Base-by-base conservation (phyloP, 2,888 invertebrate genomes). In the Hypomecis punctinalis region DNA sequence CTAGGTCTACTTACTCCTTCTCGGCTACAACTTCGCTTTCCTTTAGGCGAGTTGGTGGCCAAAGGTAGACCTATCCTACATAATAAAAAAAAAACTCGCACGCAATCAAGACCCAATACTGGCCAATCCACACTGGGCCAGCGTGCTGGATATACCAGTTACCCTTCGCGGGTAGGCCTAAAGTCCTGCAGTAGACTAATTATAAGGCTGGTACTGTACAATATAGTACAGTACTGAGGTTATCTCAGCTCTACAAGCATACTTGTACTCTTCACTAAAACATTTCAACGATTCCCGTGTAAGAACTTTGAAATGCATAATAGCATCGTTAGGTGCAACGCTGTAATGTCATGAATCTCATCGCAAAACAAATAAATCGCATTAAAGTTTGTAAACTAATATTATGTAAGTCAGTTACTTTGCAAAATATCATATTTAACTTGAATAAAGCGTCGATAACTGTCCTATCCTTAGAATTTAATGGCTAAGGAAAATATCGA, bases 381-480 rank as follows among this genome's bases (percentile, higher is more conserved):
- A 60, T 23, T 40, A 5, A 40, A 42, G 54, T 54, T 61, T 42
- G 61, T 54, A 47, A 54, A 33, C 48, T 36, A 61, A 48, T 43
- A 61, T 61, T 61, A 13, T 9, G 60, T 33, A 53, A 60, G 46
- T 46, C 33, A 47, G 23, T 46, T 39, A 45, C 51, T 37, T 5
- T 9, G 33, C 43, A 53, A 53, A 60, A 60, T 60, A 40, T 51
- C 6, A 51, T 56, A 52, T 62, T 57, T 52, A 46, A 62, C 57
- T 56, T 56, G 40, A 62, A 62, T 46, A 35, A 46, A 62, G n/a
- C 52, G 45, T 37, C 46, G n/a, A 53, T 53, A 60, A 60, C 52
- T 53, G 60, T 60, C 47, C 39, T 53, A 40, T 53, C 53, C 35
- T 53, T 11, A 33, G 33, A 60, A 46, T 60, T 53, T 52, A 60